Conservation (phyloP, 2,888 invertebrate species). For the Cephus runcator region DNA sequence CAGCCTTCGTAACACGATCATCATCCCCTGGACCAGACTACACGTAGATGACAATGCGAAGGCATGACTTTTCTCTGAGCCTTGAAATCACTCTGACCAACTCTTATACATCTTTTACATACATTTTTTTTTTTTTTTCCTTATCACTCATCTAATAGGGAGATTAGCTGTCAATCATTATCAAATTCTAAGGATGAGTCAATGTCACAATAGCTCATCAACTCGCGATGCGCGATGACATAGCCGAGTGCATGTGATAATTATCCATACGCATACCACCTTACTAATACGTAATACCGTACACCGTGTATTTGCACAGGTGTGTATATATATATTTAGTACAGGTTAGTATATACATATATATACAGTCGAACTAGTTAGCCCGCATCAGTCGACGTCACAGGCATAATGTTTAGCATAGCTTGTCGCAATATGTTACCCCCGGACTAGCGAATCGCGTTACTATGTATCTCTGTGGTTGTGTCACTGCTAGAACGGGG, state of each 20-base stretch:
- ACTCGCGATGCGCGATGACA: constrained; percentile 55
- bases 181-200: not conserved
- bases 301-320: not conserved
- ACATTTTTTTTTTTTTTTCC: not conserved
- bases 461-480: constrained; percentile 29
- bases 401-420: constrained; percentile 59
- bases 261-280: constrained; percentile 45
- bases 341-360: not conserved
- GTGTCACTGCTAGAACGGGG: constrained; percentile 21
- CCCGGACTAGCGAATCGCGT: constrained; percentile 18
- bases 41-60: not conserved
- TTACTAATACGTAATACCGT: not conserved
- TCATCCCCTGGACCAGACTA: not conserved
- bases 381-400: constrained; percentile 53
- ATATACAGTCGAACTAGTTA: constrained; percentile 43
- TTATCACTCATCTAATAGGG: not conserved
- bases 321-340: not conserved
- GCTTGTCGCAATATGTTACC: constrained; percentile 62
- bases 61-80: not conserved
- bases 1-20: not conserved
- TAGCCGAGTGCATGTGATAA: constrained; percentile 53
- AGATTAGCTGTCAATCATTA: not conserved
- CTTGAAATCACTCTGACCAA: not conserved
- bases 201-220: constrained; percentile 46
- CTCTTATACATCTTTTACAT: not conserved